A percentile compares a stretch with the other conserved stretches of the same genome.
These are phyloP conservation scores for Syndactyla subalaris DNA, from an alignment of 2,797 vertebrate genomes.

Conservation along the genomic window DNA sequence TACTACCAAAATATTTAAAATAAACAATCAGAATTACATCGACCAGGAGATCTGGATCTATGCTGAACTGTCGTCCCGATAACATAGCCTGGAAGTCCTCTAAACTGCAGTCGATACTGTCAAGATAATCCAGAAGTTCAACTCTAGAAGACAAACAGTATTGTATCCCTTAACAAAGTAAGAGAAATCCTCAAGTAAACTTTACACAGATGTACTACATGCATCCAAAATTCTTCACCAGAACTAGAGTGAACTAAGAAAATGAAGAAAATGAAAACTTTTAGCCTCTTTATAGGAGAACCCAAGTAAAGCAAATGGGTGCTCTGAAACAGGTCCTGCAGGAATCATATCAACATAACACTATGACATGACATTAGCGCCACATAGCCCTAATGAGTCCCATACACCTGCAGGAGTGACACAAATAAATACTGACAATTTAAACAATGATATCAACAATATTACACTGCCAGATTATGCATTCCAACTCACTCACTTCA, in stretches of 20 bases:
- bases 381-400: not conserved
- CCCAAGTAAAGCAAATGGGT: not conserved
- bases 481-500: not conserved
- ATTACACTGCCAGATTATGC: not conserved
- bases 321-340: not conserved
- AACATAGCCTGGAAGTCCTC: constrained; percentile 97
- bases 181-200: not conserved
- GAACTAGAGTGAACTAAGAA: not conserved
- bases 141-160: constrained; percentile 78
- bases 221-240: not conserved
- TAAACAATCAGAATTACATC: constrained; percentile 77
- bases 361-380: not conserved
- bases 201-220: not conserved
- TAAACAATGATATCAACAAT: not conserved
- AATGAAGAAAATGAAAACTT: not conserved
- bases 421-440: not conserved
- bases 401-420: not conserved
- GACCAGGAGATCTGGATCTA: constrained; percentile 87
- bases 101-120: constrained; percentile 97
- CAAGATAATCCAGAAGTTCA: constrained; percentile 96
- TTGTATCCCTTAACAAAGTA: not conserved
- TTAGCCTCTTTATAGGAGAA: not conserved
- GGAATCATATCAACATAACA: not conserved
- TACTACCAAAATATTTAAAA: not conserved
- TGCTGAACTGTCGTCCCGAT: constrained; percentile 90